phyloP scores from a whole-genome alignment of 2,113 vertebrate genomes.

The Apus apus region DNA sequence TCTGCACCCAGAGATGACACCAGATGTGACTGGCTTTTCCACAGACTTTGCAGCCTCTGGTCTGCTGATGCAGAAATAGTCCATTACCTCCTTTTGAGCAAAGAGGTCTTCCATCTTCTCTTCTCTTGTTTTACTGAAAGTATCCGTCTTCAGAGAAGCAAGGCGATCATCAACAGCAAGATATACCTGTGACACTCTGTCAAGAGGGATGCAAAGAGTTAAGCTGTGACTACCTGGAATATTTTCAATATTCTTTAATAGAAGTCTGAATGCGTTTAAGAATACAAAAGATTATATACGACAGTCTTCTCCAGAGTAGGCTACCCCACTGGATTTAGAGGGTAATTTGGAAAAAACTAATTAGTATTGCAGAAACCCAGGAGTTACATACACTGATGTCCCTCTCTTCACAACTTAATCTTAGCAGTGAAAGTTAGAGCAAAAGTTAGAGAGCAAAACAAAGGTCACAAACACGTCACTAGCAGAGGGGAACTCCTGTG shows the following conservation, averaged over 20 bases:
- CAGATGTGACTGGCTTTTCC: background rate
- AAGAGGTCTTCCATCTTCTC: slow-evolving; percentile 99
- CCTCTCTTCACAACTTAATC: background rate
- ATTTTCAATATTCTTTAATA: background rate
- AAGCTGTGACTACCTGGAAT: background rate
- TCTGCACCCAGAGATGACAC: background rate
- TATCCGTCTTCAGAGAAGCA: slow-evolving; percentile 95
- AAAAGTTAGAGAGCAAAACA: too few species aligned
- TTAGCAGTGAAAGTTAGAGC: background rate
- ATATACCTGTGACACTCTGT: slow-evolving; percentile 92
- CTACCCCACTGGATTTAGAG: background rate
- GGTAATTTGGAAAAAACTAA: background rate
- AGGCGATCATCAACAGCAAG: slow-evolving; percentile 95
- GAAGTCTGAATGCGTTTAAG: background rate
- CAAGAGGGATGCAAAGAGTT: background rate
- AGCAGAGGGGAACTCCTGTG: background rate
- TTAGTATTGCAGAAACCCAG: background rate
- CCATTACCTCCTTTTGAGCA: slow-evolving; percentile 93
- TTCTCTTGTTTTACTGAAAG: slow-evolving; percentile 96
- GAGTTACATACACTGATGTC: background rate
- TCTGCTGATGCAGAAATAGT: background rate
- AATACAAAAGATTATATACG: background rate
- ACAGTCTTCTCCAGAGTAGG: background rate
- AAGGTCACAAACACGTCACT: background rate
- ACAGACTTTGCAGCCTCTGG: background rate